These are phyloP conservation scores for Serinus canaria DNA, from an alignment of 2,113 vertebrate species.

Conservation along the genomic window DNA sequence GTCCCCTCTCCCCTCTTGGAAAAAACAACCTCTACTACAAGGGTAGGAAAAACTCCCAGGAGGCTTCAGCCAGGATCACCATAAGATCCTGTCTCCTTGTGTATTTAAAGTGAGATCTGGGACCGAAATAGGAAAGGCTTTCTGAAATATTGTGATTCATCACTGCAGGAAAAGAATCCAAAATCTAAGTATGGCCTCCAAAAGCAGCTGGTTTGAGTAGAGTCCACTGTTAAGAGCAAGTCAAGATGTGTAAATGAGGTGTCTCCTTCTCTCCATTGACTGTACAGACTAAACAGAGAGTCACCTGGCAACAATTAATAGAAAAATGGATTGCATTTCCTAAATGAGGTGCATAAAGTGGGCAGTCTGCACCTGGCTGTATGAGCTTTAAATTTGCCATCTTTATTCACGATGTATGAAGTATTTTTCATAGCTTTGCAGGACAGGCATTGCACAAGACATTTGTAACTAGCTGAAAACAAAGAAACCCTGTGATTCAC, in stretches of 20 bases:
- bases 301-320: conserved; percentile 64
- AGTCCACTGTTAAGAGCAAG: not conserved
- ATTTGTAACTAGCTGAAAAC: conserved; percentile 59
- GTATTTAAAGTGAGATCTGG: not conserved
- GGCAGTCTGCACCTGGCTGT: conserved; percentile 59
- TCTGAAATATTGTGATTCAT: not conserved
- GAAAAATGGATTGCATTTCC: conserved; percentile 60
- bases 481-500: conserved; percentile 61
- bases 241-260: conserved; percentile 64
- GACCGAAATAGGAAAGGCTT: not conserved
- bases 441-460: conserved; percentile 46
- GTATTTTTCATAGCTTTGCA: conserved; percentile 43
- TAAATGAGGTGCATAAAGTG: conserved; percentile 60
- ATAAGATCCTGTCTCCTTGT: not conserved
- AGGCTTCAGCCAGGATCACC: not conserved
- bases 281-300: conserved; percentile 61
- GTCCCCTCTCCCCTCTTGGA: not conserved
- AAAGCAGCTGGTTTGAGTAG: conserved; percentile 33
- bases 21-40: not conserved
- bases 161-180: not conserved
- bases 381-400: conserved; percentile 37
- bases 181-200: not conserved
- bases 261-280: conserved; percentile 58
- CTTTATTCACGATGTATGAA: conserved; percentile 22
- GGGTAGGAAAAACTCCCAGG: not conserved